Evolutionary conservation across 2,797 vertebrate species (phyloP), one percentile per base, ranked within the genome.

Genomic region (Moxostoma hubbsi): DNA sequence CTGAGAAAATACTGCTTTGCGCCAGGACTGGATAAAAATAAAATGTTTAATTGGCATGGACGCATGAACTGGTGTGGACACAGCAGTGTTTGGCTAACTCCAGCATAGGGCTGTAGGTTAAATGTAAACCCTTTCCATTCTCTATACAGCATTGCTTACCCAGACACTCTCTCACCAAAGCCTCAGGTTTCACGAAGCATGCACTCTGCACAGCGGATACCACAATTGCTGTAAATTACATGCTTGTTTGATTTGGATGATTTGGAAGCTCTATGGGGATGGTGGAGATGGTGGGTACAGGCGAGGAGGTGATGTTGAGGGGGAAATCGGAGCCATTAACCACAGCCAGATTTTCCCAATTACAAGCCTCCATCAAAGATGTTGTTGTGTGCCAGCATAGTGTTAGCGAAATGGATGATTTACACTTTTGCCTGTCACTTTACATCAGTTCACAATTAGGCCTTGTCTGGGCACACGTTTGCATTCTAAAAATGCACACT

Each of bases 141-240:
- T 73, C 77, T 79, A 55, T 53, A 55, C 72, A 51, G 75, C 77
- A 68, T 69, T 77, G 73, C 64, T 78, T 77, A 63, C 73, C 71
- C 79, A 83, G 83, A 86, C 80, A 77, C 67, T 64, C 68, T 80
- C 81, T 82, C 80, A 50, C 73, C 72, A 76, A 68, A 51, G 85
- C 80, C 43, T 86, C 84, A 69, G 75, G 81, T 87, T 89, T 85
- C 85, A 85, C 72, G 61, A 84, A 84, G 80, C 82, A 75, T 45
- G 59, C 80, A 74, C 78, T 80, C 79, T 69, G 75, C 83, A 87
- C 87, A 87, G 80, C 64, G 58, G 82, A 89, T 70, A 79, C 87
- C 80, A 82, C 76, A 88, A 88, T 86, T 85, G 86, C 82, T 87
- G 82, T 76, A 87, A 88, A 89, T 87, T 84, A 88, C 83, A 87